Conservation (phyloP, 2,888 invertebrate genomes). For the Rhagium mordax region DNA sequence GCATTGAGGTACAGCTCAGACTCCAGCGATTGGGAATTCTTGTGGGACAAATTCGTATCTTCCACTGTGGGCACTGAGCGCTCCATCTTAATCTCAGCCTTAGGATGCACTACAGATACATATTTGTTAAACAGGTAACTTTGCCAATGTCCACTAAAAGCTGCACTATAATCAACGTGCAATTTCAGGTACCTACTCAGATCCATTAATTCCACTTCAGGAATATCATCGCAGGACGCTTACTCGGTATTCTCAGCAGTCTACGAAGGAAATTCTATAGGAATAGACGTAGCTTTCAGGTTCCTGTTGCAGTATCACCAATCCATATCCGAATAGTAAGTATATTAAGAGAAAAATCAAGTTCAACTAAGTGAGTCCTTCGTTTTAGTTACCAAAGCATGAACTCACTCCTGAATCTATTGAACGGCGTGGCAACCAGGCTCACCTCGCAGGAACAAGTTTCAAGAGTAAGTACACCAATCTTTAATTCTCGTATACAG, state of each 20-base stretch:
- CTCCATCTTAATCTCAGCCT: constrained; percentile 75
- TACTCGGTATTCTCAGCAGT: constrained; percentile 46
- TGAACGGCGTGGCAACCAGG: constrained; percentile 59
- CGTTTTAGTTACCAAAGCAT: constrained; percentile 57
- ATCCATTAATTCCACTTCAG: constrained; percentile 57
- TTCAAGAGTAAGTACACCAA: constrained; percentile 53
- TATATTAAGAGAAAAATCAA: neutral
- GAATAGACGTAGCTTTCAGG: constrained; percentile 71
- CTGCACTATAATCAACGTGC: neutral
- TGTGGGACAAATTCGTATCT: constrained; percentile 75
- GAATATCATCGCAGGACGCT: constrained; percentile 71
- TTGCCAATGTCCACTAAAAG: no score
- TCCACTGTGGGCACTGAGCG: constrained; percentile 84
- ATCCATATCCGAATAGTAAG: constrained; percentile 47
- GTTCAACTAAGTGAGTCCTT: neutral
- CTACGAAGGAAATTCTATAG: constrained; percentile 60
- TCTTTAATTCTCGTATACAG: no score
- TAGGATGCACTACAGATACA: constrained; percentile 78
- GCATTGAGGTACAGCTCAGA: constrained; percentile 77
- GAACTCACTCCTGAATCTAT: constrained; percentile 68
- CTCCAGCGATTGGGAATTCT: constrained; percentile 75
- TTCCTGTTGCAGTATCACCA: constrained; percentile 70
- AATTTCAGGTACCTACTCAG: constrained; percentile 45
- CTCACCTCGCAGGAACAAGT: constrained; percentile 59
- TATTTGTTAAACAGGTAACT: neutral